Evolutionary conservation across 2,797 vertebrate species (phyloP).

Genomic region (Masticophis lateralis): DNA sequence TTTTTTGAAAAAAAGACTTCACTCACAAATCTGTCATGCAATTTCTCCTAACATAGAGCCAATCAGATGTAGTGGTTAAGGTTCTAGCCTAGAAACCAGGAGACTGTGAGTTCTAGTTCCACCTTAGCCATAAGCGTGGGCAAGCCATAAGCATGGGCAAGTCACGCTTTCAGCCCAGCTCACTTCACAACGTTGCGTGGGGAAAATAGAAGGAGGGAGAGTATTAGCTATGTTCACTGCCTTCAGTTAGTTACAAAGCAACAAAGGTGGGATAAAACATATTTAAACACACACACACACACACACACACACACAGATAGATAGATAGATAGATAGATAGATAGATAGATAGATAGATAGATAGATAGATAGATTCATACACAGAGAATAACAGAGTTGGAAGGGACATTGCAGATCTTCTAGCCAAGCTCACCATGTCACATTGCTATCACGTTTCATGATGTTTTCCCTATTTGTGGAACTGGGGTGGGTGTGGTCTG

Average conservation of each 20-base stretch:
- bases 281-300: neutral
- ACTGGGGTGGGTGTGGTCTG: no score
- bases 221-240: neutral
- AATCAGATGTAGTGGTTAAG: no score
- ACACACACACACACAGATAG: no score
- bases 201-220: neutral
- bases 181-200: neutral
- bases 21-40: neutral
- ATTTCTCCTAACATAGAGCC: neutral
- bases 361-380: no score
- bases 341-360: no score
- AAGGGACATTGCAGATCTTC: neutral
- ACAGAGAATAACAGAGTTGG: neutral
- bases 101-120: neutral
- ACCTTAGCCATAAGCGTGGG: neutral
- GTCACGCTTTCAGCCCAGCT: neutral
- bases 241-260: neutral
- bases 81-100: neutral
- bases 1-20: neutral
- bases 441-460: no score
- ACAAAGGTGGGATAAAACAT: neutral
- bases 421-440: neutral
- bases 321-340: no score
- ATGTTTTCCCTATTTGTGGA: no score
- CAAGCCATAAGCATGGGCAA: neutral